These are phyloP conservation scores for Propithecus deckenii DNA, from an alignment of 2,797 vertebrate genomes.

Conservation along the genomic window DNA sequence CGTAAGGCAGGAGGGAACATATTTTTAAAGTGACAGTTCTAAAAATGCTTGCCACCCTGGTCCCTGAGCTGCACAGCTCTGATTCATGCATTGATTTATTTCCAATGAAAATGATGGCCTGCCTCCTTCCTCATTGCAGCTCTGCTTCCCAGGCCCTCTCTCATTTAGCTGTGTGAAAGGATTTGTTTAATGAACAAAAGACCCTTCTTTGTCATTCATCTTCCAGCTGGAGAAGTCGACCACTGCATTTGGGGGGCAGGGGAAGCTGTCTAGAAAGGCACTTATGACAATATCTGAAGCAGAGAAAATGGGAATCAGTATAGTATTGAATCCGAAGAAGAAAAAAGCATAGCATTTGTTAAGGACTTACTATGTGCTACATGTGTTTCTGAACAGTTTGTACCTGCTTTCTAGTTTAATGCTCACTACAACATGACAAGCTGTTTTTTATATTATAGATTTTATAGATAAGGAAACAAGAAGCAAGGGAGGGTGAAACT, in stretches of 20 bases:
- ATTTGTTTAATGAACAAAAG: constrained; percentile 61
- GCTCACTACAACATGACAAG: background rate
- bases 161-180: constrained; percentile 52
- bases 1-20: constrained; percentile 68
- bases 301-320: background rate
- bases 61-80: constrained; percentile 41
- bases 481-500: background rate
- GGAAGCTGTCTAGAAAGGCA: background rate
- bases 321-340: background rate
- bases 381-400: background rate
- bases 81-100: constrained; percentile 66
- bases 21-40: constrained; percentile 81
- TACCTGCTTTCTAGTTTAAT: background rate
- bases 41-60: constrained; percentile 69
- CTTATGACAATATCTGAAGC: constrained; percentile 5
- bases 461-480: background rate
- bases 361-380: background rate
- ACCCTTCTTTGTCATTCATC: constrained; percentile 17
- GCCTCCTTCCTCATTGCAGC: constrained; percentile 3
- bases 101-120: constrained; percentile 60
- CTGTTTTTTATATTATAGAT: background rate
- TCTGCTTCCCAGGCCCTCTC: background rate
- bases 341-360: background rate
- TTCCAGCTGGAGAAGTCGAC: background rate
- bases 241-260: background rate